Evolutionary conservation across 2,113 vertebrate species (phyloP).

Genomic region (Bucco capensis): DNA sequence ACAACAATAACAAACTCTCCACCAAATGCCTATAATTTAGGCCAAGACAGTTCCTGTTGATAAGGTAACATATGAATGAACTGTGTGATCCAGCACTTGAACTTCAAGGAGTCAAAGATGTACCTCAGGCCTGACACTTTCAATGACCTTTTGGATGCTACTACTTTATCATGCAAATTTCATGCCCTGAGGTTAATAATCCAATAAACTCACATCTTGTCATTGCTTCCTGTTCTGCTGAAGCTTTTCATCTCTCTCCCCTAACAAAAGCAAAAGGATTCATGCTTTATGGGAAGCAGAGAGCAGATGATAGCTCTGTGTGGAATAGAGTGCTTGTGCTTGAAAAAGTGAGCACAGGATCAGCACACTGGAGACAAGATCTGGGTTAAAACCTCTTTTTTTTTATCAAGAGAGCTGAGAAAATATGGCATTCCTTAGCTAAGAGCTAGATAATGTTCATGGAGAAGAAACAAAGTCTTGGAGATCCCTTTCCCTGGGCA

Average conservation of each 20-base stretch:
- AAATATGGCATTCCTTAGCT: neutral
- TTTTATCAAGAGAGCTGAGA: neutral
- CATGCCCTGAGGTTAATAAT: neutral
- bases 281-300: accelerated
- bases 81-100: accelerated
- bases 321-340: neutral
- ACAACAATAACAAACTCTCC: neutral
- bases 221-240: neutral
- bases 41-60: neutral
- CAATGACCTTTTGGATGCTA: neutral
- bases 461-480: neutral
- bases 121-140: neutral
- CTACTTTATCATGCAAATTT: neutral
- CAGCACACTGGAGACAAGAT: neutral
- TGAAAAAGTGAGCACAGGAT: neutral
- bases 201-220: neutral
- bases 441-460: neutral
- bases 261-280: neutral
- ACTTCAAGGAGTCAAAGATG: neutral
- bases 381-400: neutral
- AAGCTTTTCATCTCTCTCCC: neutral
- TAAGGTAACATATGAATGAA: neutral
- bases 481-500: neutral
- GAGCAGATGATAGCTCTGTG: accelerated
- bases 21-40: neutral